These are phyloP conservation scores for Wasmannia auropunctata DNA, from an alignment of 1,140 invertebrate genomes.

Conservation along the genomic window DNA sequence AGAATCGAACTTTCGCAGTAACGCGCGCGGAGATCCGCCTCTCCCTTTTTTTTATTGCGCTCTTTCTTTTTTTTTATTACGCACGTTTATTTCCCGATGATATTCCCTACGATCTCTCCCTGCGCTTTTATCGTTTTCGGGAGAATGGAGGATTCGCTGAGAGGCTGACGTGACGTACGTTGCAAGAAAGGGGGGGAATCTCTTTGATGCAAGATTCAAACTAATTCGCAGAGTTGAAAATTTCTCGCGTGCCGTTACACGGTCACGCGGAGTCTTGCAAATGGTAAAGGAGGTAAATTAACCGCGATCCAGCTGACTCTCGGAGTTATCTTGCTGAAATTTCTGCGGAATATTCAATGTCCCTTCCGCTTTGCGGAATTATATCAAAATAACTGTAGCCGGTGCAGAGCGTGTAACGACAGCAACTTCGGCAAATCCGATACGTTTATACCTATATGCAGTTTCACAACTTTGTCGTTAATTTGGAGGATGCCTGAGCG, in stretches of 20 bases:
- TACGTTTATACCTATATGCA: background rate
- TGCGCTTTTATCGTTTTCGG: background rate
- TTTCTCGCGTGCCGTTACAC: background rate
- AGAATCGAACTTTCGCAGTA: background rate
- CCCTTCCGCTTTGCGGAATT: constrained; percentile 15
- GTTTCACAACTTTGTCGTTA: background rate
- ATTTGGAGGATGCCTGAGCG: background rate
- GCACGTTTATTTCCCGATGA: background rate
- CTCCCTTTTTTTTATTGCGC: background rate
- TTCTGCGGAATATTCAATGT: constrained; percentile 19
- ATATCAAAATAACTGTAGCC: constrained; percentile 22
- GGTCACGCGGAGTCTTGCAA: background rate
- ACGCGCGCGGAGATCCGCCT: too few relatives aligned
- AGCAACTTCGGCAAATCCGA: background rate
- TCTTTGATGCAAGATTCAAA: background rate
- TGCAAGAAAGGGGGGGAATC: background rate
- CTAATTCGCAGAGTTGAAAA: background rate
- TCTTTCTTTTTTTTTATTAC: background rate
- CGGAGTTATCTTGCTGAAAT: constrained; percentile 12
- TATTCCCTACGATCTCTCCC: background rate
- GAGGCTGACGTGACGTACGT: background rate
- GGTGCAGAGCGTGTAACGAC: background rate
- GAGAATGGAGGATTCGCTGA: too few relatives aligned
- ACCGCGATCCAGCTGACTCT: background rate
- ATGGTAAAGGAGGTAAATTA: constrained; percentile 30